Evolutionary conservation across 2,113 vertebrate species (phyloP), one percentile per base, ranked within the genome.

Genomic region (Perca fluviatilis): DNA sequence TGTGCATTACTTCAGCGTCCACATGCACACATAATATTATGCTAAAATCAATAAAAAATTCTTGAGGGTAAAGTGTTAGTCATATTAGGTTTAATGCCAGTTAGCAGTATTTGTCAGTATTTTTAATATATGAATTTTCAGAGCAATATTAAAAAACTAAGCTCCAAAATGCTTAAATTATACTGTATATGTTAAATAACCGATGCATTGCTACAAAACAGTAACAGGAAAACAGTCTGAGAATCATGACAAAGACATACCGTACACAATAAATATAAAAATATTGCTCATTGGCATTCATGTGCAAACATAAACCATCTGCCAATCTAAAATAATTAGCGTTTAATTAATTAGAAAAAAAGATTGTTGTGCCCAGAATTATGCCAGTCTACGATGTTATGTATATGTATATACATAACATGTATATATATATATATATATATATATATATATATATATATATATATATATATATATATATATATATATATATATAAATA

Each of bases 11-110:
- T 73, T 85, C 71, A 90, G 63, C 15, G 1, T 74, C 30, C 80
- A 86, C 83, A 87, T 85, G 82, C 58, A 25, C 69, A 51, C 40
- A 86, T 53, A 62, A 27, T 72, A 58, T 79, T 65, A 53, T 73
- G 69, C 65, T 69, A 15, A 79, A 84, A 80, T 86, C 50, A 79
- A 79, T 76, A 23, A 60, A 16, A 43, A 8, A 30, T n/a, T 15
- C 50, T 5, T 15, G 36, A 56, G 43, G 46, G 23, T 21, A 13
- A 51, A 11, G 47, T 18, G 25, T 63, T 64, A 6, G 16, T 69
- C 27, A 33, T 12, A 64, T 70, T 40, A 53, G 6, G 11, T 7
- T 30, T 25, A 62, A 73, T 61, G 49, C 7, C 40, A 66, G 30
- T 27, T 21, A 27, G 51, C 14, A 56, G 4, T 25, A 23, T 56